A percentile compares a stretch with the other conserved stretches of the same genome.
Evolutionary conservation across 2,113 vertebrate species (phyloP).

Genomic region (Marcusenius ussheri): DNA sequence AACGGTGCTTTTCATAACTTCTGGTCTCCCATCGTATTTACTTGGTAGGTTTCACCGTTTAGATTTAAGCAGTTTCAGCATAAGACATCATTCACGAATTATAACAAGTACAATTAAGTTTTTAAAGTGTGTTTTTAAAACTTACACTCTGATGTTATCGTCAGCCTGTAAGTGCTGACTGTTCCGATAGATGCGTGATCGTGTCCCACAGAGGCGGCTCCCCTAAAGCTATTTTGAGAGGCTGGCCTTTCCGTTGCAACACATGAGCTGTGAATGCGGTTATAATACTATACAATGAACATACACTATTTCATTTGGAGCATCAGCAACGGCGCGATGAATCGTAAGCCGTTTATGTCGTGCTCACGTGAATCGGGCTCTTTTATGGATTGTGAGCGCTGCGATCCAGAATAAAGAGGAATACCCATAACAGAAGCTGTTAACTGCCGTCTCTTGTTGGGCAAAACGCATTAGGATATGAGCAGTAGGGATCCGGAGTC

Average conservation of each 20-base stretch:
- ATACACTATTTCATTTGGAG: neutral
- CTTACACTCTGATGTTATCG: neutral
- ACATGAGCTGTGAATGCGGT: constrained; percentile 14
- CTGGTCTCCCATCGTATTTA: neutral
- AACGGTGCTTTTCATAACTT: neutral
- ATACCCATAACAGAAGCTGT: neutral
- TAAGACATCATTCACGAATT: neutral
- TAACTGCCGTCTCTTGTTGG: constrained; percentile 31
- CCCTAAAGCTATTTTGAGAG: constrained; percentile 3
- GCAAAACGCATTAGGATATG: constrained; percentile 60
- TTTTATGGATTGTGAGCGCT: neutral
- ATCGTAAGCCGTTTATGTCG: neutral
- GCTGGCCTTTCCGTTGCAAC: constrained; percentile 21
- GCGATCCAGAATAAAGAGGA: neutral
- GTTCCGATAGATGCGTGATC: neutral
- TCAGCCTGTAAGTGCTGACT: neutral
- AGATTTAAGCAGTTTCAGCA: neutral
- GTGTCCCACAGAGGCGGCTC: neutral
- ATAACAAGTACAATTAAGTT: neutral
- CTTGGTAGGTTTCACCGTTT: neutral
- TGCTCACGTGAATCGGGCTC: neutral
- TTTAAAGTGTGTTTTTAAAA: neutral
- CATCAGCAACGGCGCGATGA: constrained; percentile 14
- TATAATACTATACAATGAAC: neutral
- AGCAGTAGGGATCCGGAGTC: constrained; percentile 57